These are phyloP conservation scores for Elaphurus davidianus DNA, from an alignment of 2,113 vertebrate species.

Conservation along the genomic window DNA sequence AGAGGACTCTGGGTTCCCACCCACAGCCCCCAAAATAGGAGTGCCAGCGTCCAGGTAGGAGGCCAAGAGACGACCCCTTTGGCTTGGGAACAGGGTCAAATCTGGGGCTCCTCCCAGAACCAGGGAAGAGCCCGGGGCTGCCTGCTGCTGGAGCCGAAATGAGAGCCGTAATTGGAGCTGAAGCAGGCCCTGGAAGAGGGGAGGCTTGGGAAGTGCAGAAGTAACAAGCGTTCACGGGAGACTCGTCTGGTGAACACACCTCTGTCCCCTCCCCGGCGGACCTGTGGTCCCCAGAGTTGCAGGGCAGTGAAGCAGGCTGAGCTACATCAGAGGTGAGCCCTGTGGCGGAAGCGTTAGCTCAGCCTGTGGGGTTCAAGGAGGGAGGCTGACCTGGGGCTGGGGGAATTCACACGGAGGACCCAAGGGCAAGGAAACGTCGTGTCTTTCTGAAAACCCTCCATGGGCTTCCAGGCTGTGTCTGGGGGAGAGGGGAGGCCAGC, in stretches of 20 bases:
- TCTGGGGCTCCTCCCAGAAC: neutral
- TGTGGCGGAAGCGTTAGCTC: neutral
- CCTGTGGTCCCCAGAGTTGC: neutral
- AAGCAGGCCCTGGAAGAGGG: neutral
- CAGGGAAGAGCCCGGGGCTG: neutral
- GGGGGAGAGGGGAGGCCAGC: too few relatives aligned
- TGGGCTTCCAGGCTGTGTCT: neutral
- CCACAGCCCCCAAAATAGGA: neutral
- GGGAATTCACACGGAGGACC: neutral
- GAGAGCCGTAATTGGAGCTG: neutral
- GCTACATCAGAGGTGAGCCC: fast-evolving
- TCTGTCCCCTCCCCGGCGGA: neutral
- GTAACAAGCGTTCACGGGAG: neutral
- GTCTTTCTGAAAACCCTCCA: neutral
- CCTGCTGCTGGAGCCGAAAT: neutral
- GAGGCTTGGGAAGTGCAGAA: neutral
- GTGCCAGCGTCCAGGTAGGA: neutral
- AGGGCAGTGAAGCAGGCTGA: neutral
- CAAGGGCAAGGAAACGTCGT: neutral
- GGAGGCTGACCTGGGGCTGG: neutral
- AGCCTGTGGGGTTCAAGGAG: neutral
- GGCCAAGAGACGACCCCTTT: neutral
- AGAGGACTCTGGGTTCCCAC: neutral
- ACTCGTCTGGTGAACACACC: neutral
- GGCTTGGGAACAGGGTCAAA: neutral